Base-by-base conservation (phyloP, 2,113 vertebrate genomes). In the Silurus asotus region DNA sequence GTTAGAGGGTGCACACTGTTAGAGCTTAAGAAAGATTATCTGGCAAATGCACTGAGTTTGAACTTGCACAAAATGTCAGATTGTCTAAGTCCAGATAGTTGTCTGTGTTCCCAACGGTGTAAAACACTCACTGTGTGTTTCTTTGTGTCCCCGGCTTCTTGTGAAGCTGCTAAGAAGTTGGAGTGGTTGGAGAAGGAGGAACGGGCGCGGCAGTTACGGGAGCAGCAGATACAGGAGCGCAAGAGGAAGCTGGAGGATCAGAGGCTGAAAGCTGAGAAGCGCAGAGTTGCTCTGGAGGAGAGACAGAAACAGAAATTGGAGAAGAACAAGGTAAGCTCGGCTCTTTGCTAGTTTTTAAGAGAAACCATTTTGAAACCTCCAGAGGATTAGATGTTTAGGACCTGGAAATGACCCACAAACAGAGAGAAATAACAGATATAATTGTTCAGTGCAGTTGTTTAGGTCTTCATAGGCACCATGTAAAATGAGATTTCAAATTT, bases 151-250 rank as follows among this genome's bases (percentile, higher is more conserved):
- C 6, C 81, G 53, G 28, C 65, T 82, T n/a, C 45, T 82, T 69
- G 9, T 1, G 8, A 85, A 99, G 98, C 97, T 17, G 94, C 96
- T 90, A 99, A 99, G 95, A 95, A 98, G 92, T 95, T 88, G 10
- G 94, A 98, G 91, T 99, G 98, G 98, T 92, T 99, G 93, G 97
- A 97, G 93, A 98, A 99, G 92, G 98, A 98, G 91, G 97, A 99
- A 91, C 97, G 96, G 87, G 98, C 97, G 0, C 93, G 94, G 81
- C 93, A 94, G 77, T 94, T 98, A 84, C 94, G 97, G 82, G 98
- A 99, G 90, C 96, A 97, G 90, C 98, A 98, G 94, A 91, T 99
- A 88, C 97, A 99, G 87, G 97, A 97, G 88, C 96, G 98, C 0
- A 94, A 96, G 62, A 93, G 94, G 88, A 95, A 95, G 85, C 95